These are phyloP conservation scores for Strigamia transsilvanica DNA, from an alignment of 2,888 invertebrate species.

Conservation along the genomic window DNA sequence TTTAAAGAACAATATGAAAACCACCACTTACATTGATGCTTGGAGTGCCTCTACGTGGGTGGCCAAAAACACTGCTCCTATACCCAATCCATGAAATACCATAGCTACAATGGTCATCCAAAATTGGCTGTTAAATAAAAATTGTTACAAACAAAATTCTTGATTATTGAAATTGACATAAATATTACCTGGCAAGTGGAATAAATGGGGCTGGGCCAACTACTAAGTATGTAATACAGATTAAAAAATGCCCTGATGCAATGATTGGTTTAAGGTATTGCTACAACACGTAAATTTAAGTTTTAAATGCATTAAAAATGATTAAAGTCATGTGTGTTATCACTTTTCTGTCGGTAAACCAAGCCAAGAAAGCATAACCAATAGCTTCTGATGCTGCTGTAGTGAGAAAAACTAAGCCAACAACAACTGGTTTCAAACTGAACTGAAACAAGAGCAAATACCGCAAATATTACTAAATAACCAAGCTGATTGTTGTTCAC, in stretches of 20 bases:
- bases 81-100: background rate
- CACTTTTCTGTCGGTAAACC: background rate
- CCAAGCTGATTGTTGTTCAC: too few relatives aligned
- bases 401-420: background rate
- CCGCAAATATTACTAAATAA: background rate
- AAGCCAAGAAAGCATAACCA: background rate
- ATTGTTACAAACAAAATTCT: too few relatives aligned
- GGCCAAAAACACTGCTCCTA: background rate
- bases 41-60: background rate
- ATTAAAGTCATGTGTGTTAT: background rate
- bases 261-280: background rate
- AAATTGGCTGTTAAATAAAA: background rate
- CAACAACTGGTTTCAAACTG: background rate
- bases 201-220: background rate
- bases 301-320: background rate
- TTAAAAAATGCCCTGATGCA: background rate
- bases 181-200: background rate
- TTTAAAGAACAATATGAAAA: too few relatives aligned
- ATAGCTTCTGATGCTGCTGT: background rate
- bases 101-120: background rate
- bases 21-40: background rate
- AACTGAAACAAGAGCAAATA: background rate
- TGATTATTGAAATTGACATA: background rate
- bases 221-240: background rate
- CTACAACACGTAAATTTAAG: background rate